Conservation (phyloP, 2,113 vertebrate species). For the Pelodiscus sinensis region DNA sequence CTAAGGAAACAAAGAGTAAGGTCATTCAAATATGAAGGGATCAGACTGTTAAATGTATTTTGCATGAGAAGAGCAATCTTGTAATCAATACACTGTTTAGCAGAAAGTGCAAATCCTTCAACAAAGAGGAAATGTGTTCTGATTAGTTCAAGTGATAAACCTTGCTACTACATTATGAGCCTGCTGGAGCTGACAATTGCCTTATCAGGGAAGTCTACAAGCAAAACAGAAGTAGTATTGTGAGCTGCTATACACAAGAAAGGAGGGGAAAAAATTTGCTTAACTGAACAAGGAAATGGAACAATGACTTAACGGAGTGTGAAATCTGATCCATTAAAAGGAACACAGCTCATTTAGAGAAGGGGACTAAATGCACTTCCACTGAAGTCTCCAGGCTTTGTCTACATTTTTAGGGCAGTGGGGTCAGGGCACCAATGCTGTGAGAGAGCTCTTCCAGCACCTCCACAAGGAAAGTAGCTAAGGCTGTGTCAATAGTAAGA, state of each 20-base stretch:
- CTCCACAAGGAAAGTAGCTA: too few species aligned
- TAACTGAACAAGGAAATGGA: conserved; percentile 34
- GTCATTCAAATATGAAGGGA: not conserved
- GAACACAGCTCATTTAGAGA: not conserved
- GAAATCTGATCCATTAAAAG: not conserved
- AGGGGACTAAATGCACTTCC: not conserved
- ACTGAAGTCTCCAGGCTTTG: not conserved
- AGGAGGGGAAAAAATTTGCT: conserved; percentile 26
- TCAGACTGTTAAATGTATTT: conserved; percentile 41
- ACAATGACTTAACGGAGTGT: not conserved
- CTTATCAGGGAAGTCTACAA: conserved; percentile 30
- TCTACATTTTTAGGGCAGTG: too few species aligned
- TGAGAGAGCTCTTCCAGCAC: too few species aligned
- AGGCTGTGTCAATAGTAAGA: too few species aligned
- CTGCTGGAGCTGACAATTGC: not conserved
- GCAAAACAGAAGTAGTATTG: not conserved
- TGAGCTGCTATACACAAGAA: not conserved
- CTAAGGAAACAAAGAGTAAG: not conserved
- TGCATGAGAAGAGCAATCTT: not conserved
- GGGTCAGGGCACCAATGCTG: too few species aligned
- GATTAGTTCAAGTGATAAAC: conserved; percentile 54
- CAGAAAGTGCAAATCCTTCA: conserved; percentile 46
- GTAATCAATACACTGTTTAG: not conserved
- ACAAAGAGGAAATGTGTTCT: conserved; percentile 31
- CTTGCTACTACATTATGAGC: not conserved